Evolutionary conservation across 2,888 invertebrate species (phyloP), one percentile per base, ranked within the genome.

Genomic region (Dynastes grantii): DNA sequence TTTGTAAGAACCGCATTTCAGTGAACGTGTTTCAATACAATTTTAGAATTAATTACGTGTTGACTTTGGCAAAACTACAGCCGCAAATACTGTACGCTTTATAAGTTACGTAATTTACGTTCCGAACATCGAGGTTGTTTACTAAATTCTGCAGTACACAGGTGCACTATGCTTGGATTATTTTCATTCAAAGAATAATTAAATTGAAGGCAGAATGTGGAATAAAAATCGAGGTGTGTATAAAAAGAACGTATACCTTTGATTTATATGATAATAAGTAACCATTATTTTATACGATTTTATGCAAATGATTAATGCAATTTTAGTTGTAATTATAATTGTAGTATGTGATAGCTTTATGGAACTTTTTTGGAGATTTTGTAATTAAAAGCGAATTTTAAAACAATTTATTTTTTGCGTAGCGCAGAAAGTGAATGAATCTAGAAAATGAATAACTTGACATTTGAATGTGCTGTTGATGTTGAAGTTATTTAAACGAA

Each of bases 101-200:
- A 37, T 58, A 58, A 2, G 16, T 73, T 73, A 27, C 45, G 73
- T 73, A 73, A 73, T 73, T 73, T 49, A 73, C 13, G 73, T 45
- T 61, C 37, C 29, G 16, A 58, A 45, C 27, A 63, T 11, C 61
- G 73, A 73, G 40, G 61, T 71, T 22, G 61, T 73, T 61, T 73
- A 73, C 22, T 73, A 37, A 73, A 61, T 73, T 73, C 37, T 61
- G 16, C 27, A 37, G 32, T 71, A n/a, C 37, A 37, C 55, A 61
- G 58, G 37, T 61, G n/a, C 58, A 58, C 27, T 40, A 29, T 37
- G 27, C 22, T 61, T 67, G 67, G 29, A 45, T 9, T 13, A 73
- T 58, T 58, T 37, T 40, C 13, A 55, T 16, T 71, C 3, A 58
- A 71, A 71, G 2, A 58, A 49, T 37, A 71, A 40, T 40, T 13